Conservation (phyloP, 2,888 invertebrate species). For the Hydropsyche betteni region DNA sequence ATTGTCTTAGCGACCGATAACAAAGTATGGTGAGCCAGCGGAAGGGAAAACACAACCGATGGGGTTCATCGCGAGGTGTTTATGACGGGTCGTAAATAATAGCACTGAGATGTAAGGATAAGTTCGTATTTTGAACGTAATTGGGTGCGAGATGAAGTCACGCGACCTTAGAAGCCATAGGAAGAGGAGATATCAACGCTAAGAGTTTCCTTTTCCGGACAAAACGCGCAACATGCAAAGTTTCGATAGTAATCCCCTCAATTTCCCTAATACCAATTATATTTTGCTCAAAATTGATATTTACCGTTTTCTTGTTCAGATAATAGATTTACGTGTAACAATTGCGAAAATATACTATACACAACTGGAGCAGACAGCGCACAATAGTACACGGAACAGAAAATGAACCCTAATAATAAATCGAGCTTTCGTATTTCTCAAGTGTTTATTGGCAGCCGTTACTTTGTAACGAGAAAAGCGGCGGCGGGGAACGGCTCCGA, state of each 20-base stretch:
- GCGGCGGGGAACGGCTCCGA: no score
- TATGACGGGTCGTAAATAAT: constrained; percentile 35
- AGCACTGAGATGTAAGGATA: constrained; percentile 13
- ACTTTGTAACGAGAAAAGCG: neutral
- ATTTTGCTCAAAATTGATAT: no score
- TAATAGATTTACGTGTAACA: neutral
- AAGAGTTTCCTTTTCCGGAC: constrained; percentile 28
- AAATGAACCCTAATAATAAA: neutral
- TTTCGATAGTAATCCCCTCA: constrained; percentile 30
- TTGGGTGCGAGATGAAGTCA: constrained; percentile 39
- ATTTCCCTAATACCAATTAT: neutral
- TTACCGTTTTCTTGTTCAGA: neutral
- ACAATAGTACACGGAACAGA: neutral
- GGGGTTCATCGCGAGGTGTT: neutral
- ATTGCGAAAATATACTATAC: neutral
- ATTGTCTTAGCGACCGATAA: no score
- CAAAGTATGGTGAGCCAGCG: no score
- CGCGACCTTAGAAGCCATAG: constrained; percentile 3
- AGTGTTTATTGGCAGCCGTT: neutral
- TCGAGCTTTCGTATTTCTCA: neutral
- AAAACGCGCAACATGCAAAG: constrained; percentile 30
- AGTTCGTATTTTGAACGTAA: constrained; percentile 34
- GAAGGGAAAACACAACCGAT: no score
- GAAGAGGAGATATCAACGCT: constrained; percentile 30
- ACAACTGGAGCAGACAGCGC: neutral